phyloP scores from a whole-genome alignment of 2,797 vertebrate species.

The Hoplostethus atlanticus region DNA sequence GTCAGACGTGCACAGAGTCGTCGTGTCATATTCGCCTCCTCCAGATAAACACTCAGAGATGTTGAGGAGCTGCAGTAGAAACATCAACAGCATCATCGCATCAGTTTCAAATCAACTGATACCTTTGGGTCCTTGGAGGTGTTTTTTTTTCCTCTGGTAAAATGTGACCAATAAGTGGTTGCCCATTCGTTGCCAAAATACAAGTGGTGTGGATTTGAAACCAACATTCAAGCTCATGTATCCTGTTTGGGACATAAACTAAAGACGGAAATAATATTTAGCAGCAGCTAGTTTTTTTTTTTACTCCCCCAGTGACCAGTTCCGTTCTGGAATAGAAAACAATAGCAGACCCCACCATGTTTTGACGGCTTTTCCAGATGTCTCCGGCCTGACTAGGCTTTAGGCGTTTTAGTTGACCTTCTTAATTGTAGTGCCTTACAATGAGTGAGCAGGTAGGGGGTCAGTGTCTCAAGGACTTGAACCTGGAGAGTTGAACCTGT shows the following conservation, averaged over 20 bases:
- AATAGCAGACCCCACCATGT: slow-evolving; percentile 74
- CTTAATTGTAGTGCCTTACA: slow-evolving; percentile 63
- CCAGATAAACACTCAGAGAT: slow-evolving; percentile 23
- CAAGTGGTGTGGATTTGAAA: slow-evolving; percentile 48
- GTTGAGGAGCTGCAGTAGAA: slow-evolving; percentile 66
- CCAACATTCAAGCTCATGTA: slow-evolving; percentile 54
- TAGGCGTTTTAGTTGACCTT: slow-evolving; percentile 35
- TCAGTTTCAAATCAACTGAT: slow-evolving; percentile 8
- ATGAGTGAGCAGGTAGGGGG: slow-evolving; percentile 40
- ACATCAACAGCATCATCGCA: slow-evolving; percentile 65
- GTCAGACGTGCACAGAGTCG: slow-evolving; percentile 62
- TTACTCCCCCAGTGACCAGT: slow-evolving; percentile 54
- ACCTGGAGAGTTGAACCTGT: slow-evolving; percentile 6
- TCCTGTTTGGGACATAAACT: slow-evolving; percentile 79
- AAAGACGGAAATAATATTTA: slow-evolving; percentile 75
- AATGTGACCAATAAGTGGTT: slow-evolving; percentile 29
- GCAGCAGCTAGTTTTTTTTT: slow-evolving; percentile 50
- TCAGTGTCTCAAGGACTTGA: slow-evolving; percentile 28
- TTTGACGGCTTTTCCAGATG: slow-evolving; percentile 81
- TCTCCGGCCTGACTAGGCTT: slow-evolving; percentile 61
- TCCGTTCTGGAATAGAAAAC: slow-evolving; percentile 76
- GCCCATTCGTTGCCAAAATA: slow-evolving; percentile 45
- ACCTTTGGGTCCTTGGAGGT: slow-evolving; percentile 13
- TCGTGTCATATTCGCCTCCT: slow-evolving; percentile 37
- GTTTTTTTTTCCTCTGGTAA: slow-evolving; percentile 10